These are phyloP conservation scores for Panurus biarmicus DNA, from an alignment of 2,113 vertebrate species.

Conservation along the genomic window DNA sequence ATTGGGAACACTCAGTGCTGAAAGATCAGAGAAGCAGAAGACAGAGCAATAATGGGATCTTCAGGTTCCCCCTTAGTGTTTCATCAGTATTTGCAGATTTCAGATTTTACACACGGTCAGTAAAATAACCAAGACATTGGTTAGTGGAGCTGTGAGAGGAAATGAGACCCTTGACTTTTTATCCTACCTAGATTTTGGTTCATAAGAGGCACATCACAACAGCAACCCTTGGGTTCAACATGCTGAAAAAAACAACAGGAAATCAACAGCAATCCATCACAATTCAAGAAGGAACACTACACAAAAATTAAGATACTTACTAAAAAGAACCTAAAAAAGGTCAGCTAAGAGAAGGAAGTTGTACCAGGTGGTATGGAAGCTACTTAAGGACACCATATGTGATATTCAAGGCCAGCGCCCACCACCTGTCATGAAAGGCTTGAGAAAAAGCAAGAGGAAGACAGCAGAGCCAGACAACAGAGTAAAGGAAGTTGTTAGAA, in stretches of 20 bases:
- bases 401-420: neutral
- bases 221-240: neutral
- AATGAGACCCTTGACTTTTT: neutral
- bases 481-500: neutral
- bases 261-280: neutral
- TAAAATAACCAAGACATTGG: neutral
- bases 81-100: neutral
- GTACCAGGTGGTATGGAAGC: neutral
- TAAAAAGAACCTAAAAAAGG: neutral
- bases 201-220: neutral
- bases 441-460: neutral
- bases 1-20: neutral
- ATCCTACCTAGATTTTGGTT: neutral
- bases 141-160: neutral
- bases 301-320: neutral
- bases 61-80: neutral
- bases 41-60: neutral
- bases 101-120: neutral
- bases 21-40: neutral
- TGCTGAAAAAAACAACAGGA: neutral
- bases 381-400: constrained; percentile 10
- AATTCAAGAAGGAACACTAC: neutral
- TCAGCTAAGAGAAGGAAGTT: neutral
- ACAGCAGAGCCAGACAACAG: neutral
- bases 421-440: neutral